Percentiles rank a stretch among this genome's conserved stretches.
Conservation (phyloP, 2,888 invertebrate species). For the Mechanitis messenoides region DNA sequence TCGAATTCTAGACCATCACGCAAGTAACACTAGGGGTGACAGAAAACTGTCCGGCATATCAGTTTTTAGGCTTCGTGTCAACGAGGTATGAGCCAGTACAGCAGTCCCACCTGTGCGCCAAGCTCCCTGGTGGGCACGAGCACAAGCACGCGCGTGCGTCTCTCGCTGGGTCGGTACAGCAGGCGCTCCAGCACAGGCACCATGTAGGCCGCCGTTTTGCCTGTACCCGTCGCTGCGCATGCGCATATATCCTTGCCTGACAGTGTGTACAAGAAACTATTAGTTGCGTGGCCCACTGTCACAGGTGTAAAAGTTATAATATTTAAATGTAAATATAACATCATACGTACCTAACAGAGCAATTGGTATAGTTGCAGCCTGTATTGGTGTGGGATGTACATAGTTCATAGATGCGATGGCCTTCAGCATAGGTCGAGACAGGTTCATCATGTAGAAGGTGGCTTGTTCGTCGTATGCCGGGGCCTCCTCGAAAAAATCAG, state of each 20-base stretch:
- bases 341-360: conserved; percentile 81
- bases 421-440: conserved; percentile 94
- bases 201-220: conserved; percentile 99
- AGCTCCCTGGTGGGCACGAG: conserved; percentile 97
- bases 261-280: not conserved
- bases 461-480: conserved; percentile 79
- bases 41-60: too few relatives aligned
- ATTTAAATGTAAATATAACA: too few relatives aligned
- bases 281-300: not conserved
- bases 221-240: conserved; percentile 98
- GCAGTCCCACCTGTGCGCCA: conserved; percentile 86
- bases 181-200: conserved; percentile 96
- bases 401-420: conserved; percentile 92
- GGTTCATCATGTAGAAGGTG: conserved; percentile 95
- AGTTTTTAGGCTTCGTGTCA: too few relatives aligned
- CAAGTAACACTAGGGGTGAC: too few relatives aligned
- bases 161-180: conserved; percentile 87
- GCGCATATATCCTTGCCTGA: conserved; percentile 96
- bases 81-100: not conserved
- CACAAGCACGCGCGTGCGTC: conserved; percentile 86
- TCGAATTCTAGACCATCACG: too few relatives aligned
- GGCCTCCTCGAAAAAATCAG: conserved; percentile 80
- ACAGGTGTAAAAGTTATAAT: not conserved
- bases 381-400: conserved; percentile 97
- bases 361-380: conserved; percentile 95